These are phyloP conservation scores for Falco berigora DNA, from an alignment of 2,797 vertebrate genomes.

Conservation along the genomic window DNA sequence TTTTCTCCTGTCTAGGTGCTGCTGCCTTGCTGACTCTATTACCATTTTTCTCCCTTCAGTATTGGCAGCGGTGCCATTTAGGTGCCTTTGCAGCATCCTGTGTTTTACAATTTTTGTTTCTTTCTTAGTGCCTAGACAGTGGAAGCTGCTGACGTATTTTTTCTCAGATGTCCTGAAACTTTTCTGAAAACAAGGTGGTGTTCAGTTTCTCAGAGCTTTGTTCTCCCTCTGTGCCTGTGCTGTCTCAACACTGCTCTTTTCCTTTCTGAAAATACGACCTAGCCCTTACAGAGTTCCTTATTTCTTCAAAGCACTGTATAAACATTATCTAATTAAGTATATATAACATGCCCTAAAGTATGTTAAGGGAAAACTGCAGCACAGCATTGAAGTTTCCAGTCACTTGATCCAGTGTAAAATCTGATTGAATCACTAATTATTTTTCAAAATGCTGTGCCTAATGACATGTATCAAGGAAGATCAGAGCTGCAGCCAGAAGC, in stretches of 20 bases:
- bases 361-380: neutral
- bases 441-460: conserved; percentile 43
- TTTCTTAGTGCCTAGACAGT: neutral
- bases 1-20: neutral
- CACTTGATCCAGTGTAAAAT: conserved; percentile 44
- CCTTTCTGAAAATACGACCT: neutral
- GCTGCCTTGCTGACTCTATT: neutral
- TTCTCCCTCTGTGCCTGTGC: neutral
- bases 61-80: neutral
- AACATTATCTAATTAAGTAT: conserved; percentile 68
- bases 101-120: neutral
- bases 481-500: neutral
- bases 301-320: conserved; percentile 55
- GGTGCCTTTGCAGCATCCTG: neutral
- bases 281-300: neutral
- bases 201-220: neutral
- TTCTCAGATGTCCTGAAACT: neutral
- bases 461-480: neutral
- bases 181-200: neutral
- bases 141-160: neutral
- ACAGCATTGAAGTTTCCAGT: conserved; percentile 24
- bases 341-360: conserved; percentile 56
- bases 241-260: neutral
- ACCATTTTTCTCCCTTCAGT: neutral
- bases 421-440: conserved; percentile 59